Evolutionary conservation across 2,888 invertebrate species (phyloP).

Genomic region (Pandemis cinnamomeana): DNA sequence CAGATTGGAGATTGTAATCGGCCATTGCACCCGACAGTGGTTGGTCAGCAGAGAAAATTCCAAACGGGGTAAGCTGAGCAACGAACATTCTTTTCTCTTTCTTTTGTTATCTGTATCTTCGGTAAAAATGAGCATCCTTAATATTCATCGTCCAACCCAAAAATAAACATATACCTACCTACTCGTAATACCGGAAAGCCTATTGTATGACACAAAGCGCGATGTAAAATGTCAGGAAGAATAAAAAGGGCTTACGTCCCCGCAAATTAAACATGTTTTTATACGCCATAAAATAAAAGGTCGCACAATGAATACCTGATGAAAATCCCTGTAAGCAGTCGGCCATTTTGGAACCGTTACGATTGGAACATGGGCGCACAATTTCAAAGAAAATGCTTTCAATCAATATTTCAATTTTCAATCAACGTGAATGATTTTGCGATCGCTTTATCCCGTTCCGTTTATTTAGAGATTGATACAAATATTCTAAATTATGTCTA

Average conservation of each 20-base stretch:
- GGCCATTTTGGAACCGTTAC: conserved; percentile 8
- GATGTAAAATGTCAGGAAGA: conserved; percentile 18
- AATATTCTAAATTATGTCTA: neutral
- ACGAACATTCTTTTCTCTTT: neutral
- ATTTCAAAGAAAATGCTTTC: conserved; percentile 4
- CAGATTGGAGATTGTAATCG: too few species aligned
- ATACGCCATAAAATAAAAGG: conserved; percentile 38
- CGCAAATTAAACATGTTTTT: conserved; percentile 32
- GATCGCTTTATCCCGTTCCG: neutral
- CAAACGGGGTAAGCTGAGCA: too few species aligned
- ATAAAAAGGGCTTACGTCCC: conserved; percentile 24
- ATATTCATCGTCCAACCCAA: neutral
- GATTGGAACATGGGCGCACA: conserved; percentile 10
- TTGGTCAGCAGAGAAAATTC: too few species aligned
- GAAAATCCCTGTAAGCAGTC: conserved; percentile 17
- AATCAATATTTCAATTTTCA: conserved; percentile 7
- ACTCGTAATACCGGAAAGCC: neutral
- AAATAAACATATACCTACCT: conserved; percentile 7
- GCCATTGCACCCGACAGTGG: too few species aligned
- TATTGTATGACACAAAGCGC: conserved; percentile 18
- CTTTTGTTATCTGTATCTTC: neutral
- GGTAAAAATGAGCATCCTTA: neutral
- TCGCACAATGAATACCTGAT: conserved; percentile 37
- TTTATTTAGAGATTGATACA: neutral
- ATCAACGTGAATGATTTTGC: conserved; percentile 11